Percentiles rank a stretch among this genome's conserved stretches.
phyloP scores from a whole-genome alignment of 2,113 vertebrate species.

The Channa argus region DNA sequence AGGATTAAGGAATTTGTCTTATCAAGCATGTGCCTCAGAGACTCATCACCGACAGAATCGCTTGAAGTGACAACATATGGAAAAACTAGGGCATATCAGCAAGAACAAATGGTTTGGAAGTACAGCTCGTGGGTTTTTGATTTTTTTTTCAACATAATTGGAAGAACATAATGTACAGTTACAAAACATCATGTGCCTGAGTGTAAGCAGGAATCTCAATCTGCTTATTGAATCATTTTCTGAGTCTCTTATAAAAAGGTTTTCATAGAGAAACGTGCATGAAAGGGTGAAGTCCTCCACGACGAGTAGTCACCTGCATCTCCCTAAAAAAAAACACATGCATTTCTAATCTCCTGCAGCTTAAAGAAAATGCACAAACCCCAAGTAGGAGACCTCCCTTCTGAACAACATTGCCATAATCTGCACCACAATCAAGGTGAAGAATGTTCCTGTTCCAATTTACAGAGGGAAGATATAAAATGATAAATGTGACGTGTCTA shows the following conservation, averaged over 20 bases:
- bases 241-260: background rate
- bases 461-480: slow-evolving; percentile 1
- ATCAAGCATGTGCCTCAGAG: slow-evolving; percentile 70
- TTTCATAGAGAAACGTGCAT: background rate
- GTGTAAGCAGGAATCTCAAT: background rate
- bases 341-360: slow-evolving; percentile 20
- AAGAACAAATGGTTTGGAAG: slow-evolving; percentile 33
- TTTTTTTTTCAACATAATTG: slow-evolving; percentile 51
- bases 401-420: slow-evolving; percentile 15
- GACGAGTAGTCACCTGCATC: background rate
- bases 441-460: background rate
- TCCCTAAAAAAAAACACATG: slow-evolving; percentile 13
- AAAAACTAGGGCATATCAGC: slow-evolving; percentile 53
- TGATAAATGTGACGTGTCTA: too few relatives aligned
- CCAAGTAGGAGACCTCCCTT: background rate
- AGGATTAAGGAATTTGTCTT: slow-evolving; percentile 78
- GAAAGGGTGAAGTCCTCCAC: background rate
- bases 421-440: background rate
- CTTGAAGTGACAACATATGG: slow-evolving; percentile 52
- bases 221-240: slow-evolving; percentile 2
- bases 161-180: slow-evolving; percentile 2
- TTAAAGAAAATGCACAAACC: slow-evolving; percentile 24
- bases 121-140: slow-evolving; percentile 8
- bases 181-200: slow-evolving; percentile 15
- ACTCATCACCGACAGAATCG: slow-evolving; percentile 52